Evolutionary conservation across 2,113 vertebrate genomes (phyloP), one percentile per base, ranked within the genome.

Genomic region (Brienomyrus longianalis): DNA sequence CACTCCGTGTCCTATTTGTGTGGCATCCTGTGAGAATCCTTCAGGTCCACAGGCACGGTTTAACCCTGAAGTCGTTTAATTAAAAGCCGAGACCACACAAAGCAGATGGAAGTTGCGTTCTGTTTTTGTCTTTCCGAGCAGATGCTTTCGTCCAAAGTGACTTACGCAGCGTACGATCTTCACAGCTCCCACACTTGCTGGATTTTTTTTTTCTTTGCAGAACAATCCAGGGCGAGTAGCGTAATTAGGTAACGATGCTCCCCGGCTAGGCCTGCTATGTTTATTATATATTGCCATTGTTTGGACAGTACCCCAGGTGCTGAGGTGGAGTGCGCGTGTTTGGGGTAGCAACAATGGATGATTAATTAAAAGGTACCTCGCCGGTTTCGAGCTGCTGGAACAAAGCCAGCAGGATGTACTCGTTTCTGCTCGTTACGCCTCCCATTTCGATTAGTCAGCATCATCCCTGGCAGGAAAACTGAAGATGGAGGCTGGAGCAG

Each of bases 1-100:
- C 59, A 51, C 39, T 39, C 74, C 77, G 31, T 50, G 90, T 45
- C 86, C 77, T 52, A 66, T 90, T 88, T 84, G 52, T 88, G 52
- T 66, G 27, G n/a, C 39, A 88, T 54, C 87, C 90, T 31, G 51
- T 47, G 83, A 84, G 21, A 47, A 48, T 84, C 39, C 39, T 84
- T 84, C 83, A 84, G 83, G 83, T 84, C 45, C 83, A 84, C 39
- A 48, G 45, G 45, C 83, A 47, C 45, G 23, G 45, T 84, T 84
- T 84, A 84, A 84, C 83, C 45, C 45, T 23, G 83, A 23, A 39
- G 45, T 48, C 17, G 83, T 48, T 84, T 45, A 84, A 47, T 84
- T 84, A 84, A 47, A 11, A 84, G 45, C 83, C 3, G 39, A 21
- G 43, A 43, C 83, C 83, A 84, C 35, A 48, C 83, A 80, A 80